A percentile compares a stretch with the other conserved stretches of the same genome.
Conservation (phyloP, 1,140 invertebrate genomes). For the Drosophila albomicans region DNA sequence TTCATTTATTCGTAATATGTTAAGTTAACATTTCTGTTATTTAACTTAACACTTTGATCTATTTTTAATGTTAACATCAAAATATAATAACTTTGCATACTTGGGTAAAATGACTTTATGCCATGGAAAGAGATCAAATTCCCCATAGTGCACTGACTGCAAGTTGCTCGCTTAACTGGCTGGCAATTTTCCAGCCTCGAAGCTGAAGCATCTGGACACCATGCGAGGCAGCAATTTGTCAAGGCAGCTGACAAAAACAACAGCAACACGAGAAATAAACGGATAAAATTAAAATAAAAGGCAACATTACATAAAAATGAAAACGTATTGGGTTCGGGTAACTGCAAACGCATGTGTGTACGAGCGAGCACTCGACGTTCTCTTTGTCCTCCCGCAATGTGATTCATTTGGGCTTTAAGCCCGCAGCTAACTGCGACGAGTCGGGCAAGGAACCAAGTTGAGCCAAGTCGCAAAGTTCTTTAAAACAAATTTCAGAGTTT, state of each 20-base stretch:
- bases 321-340: slow-evolving; percentile 38
- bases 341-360: slow-evolving; percentile 17
- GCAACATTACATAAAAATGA: slow-evolving; percentile 39
- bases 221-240: slow-evolving; percentile 56
- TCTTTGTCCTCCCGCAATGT: neutral
- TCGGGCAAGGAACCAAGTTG: neutral
- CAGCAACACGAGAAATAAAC: slow-evolving; percentile 4
- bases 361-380: slow-evolving; percentile 1
- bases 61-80: too few relatives aligned
- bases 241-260: slow-evolving; percentile 37
- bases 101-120: too few relatives aligned
- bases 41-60: too few relatives aligned
- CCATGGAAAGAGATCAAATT: too few relatives aligned
- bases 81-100: too few relatives aligned
- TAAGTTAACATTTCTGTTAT: too few relatives aligned
- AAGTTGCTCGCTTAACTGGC: slow-evolving; percentile 42
- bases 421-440: neutral
- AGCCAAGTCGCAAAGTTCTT: slow-evolving; percentile 12
- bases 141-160: neutral
- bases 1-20: too few relatives aligned
- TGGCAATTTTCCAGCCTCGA: slow-evolving; percentile 33
- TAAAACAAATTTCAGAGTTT: slow-evolving; percentile 13
- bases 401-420: slow-evolving; percentile 2
- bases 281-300: slow-evolving; percentile 2
- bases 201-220: slow-evolving; percentile 38